These are phyloP conservation scores for Eurystomus glaucurus DNA, from an alignment of 2,797 vertebrate species.

Conservation along the genomic window DNA sequence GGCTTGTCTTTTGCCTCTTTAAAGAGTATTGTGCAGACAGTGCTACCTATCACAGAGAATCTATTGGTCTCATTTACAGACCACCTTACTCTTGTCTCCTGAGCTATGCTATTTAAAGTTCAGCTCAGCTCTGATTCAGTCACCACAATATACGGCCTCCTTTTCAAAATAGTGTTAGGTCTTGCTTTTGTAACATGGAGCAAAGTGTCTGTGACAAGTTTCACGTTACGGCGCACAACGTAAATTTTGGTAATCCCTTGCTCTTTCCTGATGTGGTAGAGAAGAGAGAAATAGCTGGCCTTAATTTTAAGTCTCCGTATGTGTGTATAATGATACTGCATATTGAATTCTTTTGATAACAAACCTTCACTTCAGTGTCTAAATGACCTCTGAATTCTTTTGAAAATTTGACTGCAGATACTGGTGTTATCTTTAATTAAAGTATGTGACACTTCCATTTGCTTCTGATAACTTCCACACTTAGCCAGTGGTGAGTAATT, in stretches of 20 bases:
- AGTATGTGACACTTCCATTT: not conserved
- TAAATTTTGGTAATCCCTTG: not conserved
- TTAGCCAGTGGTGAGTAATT: not conserved
- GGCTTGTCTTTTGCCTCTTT: not conserved
- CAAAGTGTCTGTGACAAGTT: not conserved
- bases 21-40: not conserved
- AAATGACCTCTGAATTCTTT: not conserved
- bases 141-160: not conserved
- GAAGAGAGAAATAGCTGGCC: not conserved
- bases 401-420: not conserved
- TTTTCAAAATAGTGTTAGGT: not conserved
- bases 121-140: not conserved
- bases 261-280: not conserved
- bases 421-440: not conserved
- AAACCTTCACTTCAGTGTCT: not conserved
- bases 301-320: not conserved
- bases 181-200: not conserved
- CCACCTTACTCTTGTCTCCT: no score
- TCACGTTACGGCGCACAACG: rapidly evolving
- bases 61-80: not conserved
- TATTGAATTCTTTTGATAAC: not conserved
- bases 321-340: not conserved
- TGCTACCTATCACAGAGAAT: not conserved
- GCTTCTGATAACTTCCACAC: not conserved
- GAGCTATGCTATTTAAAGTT: not conserved